Conservation (phyloP, 2,888 invertebrate genomes). For the Cosmia pyralina region DNA sequence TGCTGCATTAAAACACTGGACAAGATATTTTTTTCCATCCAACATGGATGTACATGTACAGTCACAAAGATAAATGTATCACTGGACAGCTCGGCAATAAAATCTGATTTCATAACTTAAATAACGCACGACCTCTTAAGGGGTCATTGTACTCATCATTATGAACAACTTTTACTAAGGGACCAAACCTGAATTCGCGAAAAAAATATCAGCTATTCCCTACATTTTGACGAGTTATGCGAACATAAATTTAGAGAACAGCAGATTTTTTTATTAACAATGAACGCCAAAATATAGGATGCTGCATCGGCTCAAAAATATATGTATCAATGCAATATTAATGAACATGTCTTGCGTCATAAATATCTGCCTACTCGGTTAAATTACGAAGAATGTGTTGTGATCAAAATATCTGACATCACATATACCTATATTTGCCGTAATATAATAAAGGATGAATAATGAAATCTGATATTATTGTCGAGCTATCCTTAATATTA, state of each 20-base stretch:
- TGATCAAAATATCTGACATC: not conserved
- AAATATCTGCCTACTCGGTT: not conserved
- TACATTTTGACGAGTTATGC: too few relatives aligned
- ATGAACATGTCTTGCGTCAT: not conserved
- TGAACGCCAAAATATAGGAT: not conserved
- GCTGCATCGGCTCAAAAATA: not conserved
- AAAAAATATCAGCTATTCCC: too few relatives aligned
- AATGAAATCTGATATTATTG: not conserved
- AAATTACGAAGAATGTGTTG: not conserved
- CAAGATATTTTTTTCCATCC: slow-evolving; percentile 1
- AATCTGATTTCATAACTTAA: not conserved
- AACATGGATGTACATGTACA: not conserved
- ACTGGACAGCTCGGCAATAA: not conserved
- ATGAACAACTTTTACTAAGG: too few relatives aligned
- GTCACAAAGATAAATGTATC: not conserved
- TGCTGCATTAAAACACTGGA: not conserved
- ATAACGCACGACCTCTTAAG: too few relatives aligned
- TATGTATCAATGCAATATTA: not conserved
- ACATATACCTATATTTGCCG: not conserved
- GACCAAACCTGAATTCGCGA: too few relatives aligned
- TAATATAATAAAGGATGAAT: not conserved
- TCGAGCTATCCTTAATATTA: not conserved
- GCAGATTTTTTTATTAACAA: too few relatives aligned
- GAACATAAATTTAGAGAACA: too few relatives aligned
- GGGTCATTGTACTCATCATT: too few relatives aligned